These are phyloP conservation scores for Mohoua ochrocephala DNA, from an alignment of 2,113 vertebrate genomes.

Conservation along the genomic window DNA sequence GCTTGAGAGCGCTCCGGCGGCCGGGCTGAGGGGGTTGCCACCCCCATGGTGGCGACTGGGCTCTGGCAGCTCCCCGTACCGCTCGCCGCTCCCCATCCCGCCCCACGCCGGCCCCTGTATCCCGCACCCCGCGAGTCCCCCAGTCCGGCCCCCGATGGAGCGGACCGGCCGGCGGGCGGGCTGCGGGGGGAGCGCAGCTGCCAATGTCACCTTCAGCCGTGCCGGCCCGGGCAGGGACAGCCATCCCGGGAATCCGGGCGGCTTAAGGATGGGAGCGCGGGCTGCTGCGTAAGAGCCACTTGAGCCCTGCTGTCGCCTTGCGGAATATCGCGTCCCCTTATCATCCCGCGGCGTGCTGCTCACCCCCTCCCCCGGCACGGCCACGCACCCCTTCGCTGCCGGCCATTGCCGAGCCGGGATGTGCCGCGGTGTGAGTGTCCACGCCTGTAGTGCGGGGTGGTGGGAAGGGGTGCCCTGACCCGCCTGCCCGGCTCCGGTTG, in stretches of 20 bases:
- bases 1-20: not conserved
- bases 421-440: not conserved
- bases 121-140: not conserved
- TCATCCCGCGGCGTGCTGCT: not conserved
- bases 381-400: conserved; percentile 22
- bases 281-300: conserved; percentile 64
- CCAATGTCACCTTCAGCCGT: conserved; percentile 56
- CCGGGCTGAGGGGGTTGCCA: not conserved
- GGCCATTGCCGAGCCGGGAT: not conserved
- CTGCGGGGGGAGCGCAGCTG: not conserved
- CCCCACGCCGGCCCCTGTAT: not conserved
- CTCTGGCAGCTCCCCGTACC: not conserved
- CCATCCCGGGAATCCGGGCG: conserved; percentile 54
- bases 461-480: not conserved
- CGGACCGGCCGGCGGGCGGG: not conserved
- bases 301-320: conserved; percentile 57
- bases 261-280: conserved; percentile 52
- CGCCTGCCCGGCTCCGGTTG: accelerated
- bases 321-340: conserved; percentile 47
- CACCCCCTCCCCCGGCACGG: not conserved
- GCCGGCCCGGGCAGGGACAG: conserved; percentile 1
- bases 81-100: not conserved
- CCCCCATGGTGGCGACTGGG: not conserved
- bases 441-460: not conserved
- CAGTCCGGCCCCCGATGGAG: not conserved